Evolutionary conservation across 2,888 invertebrate genomes (phyloP).

Genomic region (Dynastes hyllus): DNA sequence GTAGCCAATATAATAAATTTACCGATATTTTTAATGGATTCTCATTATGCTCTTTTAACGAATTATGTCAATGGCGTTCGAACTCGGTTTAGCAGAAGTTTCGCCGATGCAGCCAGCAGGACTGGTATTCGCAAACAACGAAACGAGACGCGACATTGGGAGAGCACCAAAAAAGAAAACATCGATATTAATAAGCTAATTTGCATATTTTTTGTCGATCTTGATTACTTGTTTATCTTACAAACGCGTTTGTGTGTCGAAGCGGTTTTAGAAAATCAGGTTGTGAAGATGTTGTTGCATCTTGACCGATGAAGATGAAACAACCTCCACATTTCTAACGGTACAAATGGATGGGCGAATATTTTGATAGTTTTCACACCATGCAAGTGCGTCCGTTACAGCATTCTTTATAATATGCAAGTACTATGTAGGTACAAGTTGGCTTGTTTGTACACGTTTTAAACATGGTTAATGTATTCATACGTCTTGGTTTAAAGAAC

Average conservation of each 20-base stretch:
- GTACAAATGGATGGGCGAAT: slow-evolving; percentile 24
- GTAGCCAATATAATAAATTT: slow-evolving; percentile 14
- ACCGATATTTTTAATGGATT: slow-evolving; percentile 40
- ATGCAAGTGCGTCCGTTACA: slow-evolving; percentile 6
- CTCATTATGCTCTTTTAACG: slow-evolving; percentile 24
- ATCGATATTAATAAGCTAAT: slow-evolving; percentile 24
- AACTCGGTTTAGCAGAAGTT: slow-evolving; percentile 14
- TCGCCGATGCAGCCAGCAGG: slow-evolving; percentile 12
- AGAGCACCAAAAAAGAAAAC: slow-evolving; percentile 10
- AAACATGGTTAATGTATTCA: too few species aligned
- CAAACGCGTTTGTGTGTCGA: slow-evolving; percentile 9
- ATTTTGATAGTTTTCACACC: slow-evolving; percentile 21
- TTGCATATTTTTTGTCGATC: slow-evolving; percentile 29
- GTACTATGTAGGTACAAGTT: too few species aligned
- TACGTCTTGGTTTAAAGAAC: too few species aligned
- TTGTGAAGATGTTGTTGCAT: slow-evolving; percentile 25
- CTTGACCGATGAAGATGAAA: slow-evolving; percentile 22
- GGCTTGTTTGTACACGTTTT: too few species aligned
- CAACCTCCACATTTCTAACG: slow-evolving; percentile 10
- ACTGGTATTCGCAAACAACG: slow-evolving; percentile 15
- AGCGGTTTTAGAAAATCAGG: slow-evolving; percentile 37
- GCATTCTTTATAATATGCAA: too few species aligned
- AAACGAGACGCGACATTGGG: neutral
- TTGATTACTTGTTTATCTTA: slow-evolving; percentile 27
- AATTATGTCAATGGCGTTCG: slow-evolving; percentile 19